phyloP scores from a whole-genome alignment of 1,140 invertebrate genomes.

The Heliothis virescens region DNA sequence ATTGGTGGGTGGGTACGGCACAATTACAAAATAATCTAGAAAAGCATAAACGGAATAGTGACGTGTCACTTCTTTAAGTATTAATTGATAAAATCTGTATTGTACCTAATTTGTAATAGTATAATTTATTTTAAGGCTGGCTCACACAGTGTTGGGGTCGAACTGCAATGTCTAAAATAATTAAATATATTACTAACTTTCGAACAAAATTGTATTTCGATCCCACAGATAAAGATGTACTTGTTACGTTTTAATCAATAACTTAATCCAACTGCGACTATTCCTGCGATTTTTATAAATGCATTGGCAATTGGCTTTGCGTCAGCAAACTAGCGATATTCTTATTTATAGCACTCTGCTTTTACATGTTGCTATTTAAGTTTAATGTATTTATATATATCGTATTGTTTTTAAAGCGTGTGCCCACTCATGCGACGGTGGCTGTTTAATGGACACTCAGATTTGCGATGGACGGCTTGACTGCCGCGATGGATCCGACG shows the following conservation, averaged over 20 bases:
- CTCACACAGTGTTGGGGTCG: background rate
- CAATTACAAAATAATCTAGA: no score
- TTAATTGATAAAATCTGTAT: background rate
- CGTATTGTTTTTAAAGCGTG: slow-evolving; percentile 80
- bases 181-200: background rate
- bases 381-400: slow-evolving; percentile 13
- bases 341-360: background rate
- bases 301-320: slow-evolving; percentile 7
- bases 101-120: background rate
- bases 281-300: background rate
- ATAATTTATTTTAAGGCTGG: background rate
- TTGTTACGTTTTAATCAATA: background rate
- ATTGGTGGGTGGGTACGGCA: no score
- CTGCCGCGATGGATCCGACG: slow-evolving; percentile 87
- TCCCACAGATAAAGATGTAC: background rate
- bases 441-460: slow-evolving; percentile 74
- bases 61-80: no score
- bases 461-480: slow-evolving; percentile 85
- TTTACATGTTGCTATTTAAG: background rate
- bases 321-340: background rate
- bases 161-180: background rate
- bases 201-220: background rate
- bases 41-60: no score
- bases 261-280: slow-evolving; percentile 1
- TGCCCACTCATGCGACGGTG: slow-evolving; percentile 79